A percentile compares a stretch with the other conserved stretches of the same genome.
Conservation (phyloP, 2,113 vertebrate genomes). For the Paramormyrops kingsleyae region DNA sequence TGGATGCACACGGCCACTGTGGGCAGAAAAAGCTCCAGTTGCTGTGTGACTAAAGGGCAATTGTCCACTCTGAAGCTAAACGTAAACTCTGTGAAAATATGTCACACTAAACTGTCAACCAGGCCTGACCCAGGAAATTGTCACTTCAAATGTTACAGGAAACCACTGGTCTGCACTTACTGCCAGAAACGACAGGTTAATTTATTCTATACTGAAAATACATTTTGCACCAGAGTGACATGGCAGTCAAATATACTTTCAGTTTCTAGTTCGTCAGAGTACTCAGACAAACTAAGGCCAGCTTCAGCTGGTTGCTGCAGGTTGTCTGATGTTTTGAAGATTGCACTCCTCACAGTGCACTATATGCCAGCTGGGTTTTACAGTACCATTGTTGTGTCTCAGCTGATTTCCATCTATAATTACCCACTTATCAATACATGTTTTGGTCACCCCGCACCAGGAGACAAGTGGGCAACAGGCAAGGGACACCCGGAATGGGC, state of each 20-base stretch:
- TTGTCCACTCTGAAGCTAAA: constrained; percentile 60
- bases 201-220: constrained; percentile 76
- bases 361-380: not conserved
- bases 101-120: constrained; percentile 74
- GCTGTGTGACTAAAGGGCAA: constrained; percentile 47
- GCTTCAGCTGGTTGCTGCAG: not conserved
- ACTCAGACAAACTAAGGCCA: not conserved
- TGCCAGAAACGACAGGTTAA: constrained; percentile 83
- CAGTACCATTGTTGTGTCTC: not conserved
- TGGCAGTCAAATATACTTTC: constrained; percentile 70
- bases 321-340: not conserved
- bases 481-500: not conserved
- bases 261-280: constrained; percentile 41
- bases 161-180: constrained; percentile 74
- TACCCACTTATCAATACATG: not conserved
- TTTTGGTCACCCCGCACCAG: not conserved
- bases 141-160: constrained; percentile 79
- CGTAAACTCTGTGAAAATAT: constrained; percentile 60
- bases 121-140: constrained; percentile 70
- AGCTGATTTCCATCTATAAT: not conserved
- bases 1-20: constrained; percentile 41
- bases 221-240: constrained; percentile 74
- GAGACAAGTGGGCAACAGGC: not conserved
- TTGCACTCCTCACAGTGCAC: not conserved
- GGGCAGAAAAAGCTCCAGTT: constrained; percentile 58